Conservation (phyloP, 2,113 vertebrate species). For the Hirundichthys speculiger region DNA sequence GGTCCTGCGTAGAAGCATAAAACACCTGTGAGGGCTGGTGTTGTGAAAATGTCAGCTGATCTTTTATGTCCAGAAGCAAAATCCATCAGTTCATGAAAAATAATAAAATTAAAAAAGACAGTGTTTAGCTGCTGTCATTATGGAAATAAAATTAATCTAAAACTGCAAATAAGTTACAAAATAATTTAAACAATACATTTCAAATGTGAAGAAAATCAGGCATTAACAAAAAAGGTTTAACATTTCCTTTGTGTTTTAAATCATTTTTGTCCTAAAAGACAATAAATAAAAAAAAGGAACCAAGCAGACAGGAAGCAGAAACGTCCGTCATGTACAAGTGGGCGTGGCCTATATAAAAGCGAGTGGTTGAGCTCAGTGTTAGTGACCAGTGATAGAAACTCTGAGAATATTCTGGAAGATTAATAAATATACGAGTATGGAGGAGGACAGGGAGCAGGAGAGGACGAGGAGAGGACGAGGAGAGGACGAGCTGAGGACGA, state of each 20-base stretch:
- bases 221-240: conserved; percentile 46
- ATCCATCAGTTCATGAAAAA: conserved; percentile 21
- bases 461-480: too few relatives aligned
- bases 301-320: conserved; percentile 60
- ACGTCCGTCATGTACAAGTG: conserved; percentile 65
- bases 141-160: conserved; percentile 39
- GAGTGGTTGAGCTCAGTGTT: conserved; percentile 74
- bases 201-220: conserved; percentile 43
- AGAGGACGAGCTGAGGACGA: conserved; percentile 41
- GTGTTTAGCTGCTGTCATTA: conserved; percentile 59
- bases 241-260: conserved; percentile 31
- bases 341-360: conserved; percentile 76
- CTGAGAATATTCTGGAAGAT: conserved; percentile 70
- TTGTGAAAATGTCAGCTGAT: conserved; percentile 25
- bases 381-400: conserved; percentile 81
- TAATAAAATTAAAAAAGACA: conserved; percentile 30
- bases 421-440: conserved; percentile 78
- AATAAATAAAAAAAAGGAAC: conserved; percentile 40
- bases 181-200: conserved; percentile 78
- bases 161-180: conserved; percentile 78
- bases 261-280: conserved; percentile 56
- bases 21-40: too few relatives aligned
- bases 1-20: too few relatives aligned
- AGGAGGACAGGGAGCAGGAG: conserved; percentile 50
- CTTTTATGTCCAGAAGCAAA: conserved; percentile 20